phyloP scores from a whole-genome alignment of 2,113 vertebrate genomes.

The Bubalus kerabau region DNA sequence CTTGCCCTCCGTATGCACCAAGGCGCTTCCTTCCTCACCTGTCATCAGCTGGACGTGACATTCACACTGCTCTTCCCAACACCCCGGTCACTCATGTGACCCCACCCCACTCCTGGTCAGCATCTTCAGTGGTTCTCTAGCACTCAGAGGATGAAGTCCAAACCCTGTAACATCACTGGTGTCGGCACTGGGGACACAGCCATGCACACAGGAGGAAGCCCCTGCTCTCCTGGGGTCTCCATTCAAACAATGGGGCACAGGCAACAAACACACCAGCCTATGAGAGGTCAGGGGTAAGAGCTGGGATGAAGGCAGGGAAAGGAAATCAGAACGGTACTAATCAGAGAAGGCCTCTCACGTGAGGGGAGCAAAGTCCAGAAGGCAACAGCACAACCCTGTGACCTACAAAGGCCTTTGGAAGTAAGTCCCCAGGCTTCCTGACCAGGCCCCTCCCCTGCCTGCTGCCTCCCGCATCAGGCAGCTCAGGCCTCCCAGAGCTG shows the following conservation, averaged over 20 bases:
- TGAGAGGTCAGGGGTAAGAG: background rate
- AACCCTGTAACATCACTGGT: background rate
- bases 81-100: background rate
- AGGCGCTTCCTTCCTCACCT: background rate
- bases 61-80: background rate
- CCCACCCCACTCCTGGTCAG: background rate
- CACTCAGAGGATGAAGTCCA: background rate
- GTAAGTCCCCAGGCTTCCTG: background rate
- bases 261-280: background rate
- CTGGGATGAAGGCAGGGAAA: background rate
- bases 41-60: background rate
- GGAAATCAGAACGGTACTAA: background rate
- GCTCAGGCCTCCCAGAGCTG: background rate
- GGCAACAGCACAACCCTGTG: fast-evolving
- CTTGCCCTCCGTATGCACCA: background rate
- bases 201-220: background rate
- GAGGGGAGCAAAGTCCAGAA: background rate
- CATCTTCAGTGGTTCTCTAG: background rate
- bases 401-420: background rate
- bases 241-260: fast-evolving
- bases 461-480: fast-evolving
- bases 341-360: background rate
- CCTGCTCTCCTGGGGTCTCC: background rate
- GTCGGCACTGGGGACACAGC: too few relatives aligned
- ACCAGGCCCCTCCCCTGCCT: too few relatives aligned